phyloP scores from a whole-genome alignment of 2,888 invertebrate genomes.

The Caenorhabditis doughertyi region DNA sequence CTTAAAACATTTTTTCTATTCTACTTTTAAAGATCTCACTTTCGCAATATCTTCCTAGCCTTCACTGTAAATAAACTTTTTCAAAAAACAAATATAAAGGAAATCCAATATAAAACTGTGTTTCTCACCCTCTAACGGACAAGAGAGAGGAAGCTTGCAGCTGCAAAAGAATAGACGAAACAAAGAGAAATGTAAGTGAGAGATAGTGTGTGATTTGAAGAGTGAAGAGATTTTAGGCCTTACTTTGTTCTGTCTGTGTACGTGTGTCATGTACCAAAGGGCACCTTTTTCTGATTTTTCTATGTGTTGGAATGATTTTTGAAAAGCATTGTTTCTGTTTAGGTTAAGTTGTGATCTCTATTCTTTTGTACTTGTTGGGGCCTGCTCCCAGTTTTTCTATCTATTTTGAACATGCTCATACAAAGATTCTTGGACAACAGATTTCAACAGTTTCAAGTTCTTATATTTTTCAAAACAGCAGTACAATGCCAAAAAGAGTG shows the following conservation, averaged over 20 bases:
- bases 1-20: background rate
- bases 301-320: too few species aligned
- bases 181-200: background rate
- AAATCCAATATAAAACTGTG: background rate
- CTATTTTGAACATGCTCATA: too few species aligned
- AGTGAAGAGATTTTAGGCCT: background rate
- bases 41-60: background rate
- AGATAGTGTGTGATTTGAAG: slow-evolving; percentile 3
- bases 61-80: slow-evolving; percentile 30
- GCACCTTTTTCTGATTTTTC: background rate
- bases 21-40: slow-evolving; percentile 7
- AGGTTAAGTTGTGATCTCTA: too few species aligned
- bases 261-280: background rate
- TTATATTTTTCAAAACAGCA: too few species aligned
- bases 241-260: background rate
- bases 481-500: too few species aligned
- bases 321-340: too few species aligned
- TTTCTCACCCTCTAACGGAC: background rate
- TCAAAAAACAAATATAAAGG: background rate
- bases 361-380: too few species aligned
- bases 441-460: too few species aligned
- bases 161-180: background rate
- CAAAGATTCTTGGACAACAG: too few species aligned
- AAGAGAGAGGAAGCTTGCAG: background rate
- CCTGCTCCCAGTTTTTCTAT: too few species aligned